phyloP scores from a whole-genome alignment of 2,888 invertebrate genomes.

The Ophion ellenae region DNA sequence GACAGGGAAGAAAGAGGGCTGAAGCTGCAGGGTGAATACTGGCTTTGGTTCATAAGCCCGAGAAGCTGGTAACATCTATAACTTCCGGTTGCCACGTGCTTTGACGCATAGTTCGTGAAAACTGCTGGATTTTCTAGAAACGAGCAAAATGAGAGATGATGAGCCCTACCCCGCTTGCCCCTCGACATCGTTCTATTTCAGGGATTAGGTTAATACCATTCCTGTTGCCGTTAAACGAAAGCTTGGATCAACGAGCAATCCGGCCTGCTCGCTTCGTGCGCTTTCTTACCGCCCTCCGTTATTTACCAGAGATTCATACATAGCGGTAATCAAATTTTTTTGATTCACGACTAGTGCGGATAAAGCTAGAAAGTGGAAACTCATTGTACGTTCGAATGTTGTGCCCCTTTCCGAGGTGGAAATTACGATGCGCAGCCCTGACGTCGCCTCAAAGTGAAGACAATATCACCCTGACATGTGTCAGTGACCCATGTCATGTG shows the following conservation, averaged over 20 bases:
- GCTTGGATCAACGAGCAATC: slow-evolving; percentile 23
- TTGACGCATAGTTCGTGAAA: slow-evolving; percentile 41
- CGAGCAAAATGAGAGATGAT: slow-evolving; percentile 55
- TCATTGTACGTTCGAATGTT: not conserved
- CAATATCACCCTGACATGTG: not conserved
- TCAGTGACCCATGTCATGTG: not conserved
- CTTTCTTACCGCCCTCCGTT: slow-evolving; percentile 6
- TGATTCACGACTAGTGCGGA: not conserved
- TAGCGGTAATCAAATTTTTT: not conserved
- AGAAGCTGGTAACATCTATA: slow-evolving; percentile 48
- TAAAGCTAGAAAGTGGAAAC: not conserved
- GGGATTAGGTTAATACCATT: slow-evolving; percentile 23
- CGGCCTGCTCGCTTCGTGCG: not conserved
- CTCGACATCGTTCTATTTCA: not conserved
- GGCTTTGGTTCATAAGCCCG: slow-evolving; percentile 53
- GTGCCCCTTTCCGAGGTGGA: not conserved
- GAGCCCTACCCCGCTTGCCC: slow-evolving; percentile 11
- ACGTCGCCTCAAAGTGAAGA: not conserved
- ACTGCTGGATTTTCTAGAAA: slow-evolving; percentile 57
- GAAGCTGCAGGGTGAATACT: not conserved
- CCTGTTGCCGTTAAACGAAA: slow-evolving; percentile 46
- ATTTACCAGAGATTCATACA: slow-evolving; percentile 13
- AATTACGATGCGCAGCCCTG: not conserved
- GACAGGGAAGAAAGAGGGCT: not conserved
- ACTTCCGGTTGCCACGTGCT: slow-evolving; percentile 56